Evolutionary conservation across 2,113 vertebrate species (phyloP), one percentile per base, ranked within the genome.

Genomic region (Emydura subglobosa): DNA sequence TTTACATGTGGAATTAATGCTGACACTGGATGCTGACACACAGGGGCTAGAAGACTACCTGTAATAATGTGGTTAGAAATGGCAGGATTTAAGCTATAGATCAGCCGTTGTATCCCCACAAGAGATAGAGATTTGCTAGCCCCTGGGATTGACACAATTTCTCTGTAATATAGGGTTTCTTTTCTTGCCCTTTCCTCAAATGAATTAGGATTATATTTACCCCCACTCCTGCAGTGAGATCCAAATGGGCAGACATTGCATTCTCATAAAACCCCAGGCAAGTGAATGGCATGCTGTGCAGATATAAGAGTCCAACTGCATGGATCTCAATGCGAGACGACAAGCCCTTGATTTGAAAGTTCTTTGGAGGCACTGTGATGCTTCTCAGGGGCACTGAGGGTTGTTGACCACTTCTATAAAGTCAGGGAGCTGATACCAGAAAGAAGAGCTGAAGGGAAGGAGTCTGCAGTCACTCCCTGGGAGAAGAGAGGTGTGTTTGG

Each of bases 291-390:
- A 4, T 47, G 86, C 79, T 88, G 22, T 83, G 29, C 3, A 79
- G 42, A 10, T 85, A 14, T 55, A 10, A 29, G 2, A 47, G 22
- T 44, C 82, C n/a, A 79, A 51, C 0, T 19, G 3, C 0, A 0
- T 49, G 39, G 22, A 10, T 16, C 17, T 86, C 6, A n/a, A 3
- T n/a, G 7, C 34, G 10, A n/a, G 22, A 88, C 19, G 22, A 82
- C 12, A 10, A 2, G 12, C 25, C 54, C 47, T 54, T 2, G 16
- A 59, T 16, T 25, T 49, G 22, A 7, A 14, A 53, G 16, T 93
- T 76, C 92, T 92, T 42, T 53, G 31, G 49, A 8, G n/a, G 1
- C n/a, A 10, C 54, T 76, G 74, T 25, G 16, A 44, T 1, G 13
- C 57, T 59, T 59, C 57, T 25, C 25, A 29, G 57, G 57, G 59